A percentile compares a stretch with the other conserved stretches of the same genome.
Evolutionary conservation across 2,113 vertebrate genomes (phyloP).

Genomic region (Mugil cephalus): DNA sequence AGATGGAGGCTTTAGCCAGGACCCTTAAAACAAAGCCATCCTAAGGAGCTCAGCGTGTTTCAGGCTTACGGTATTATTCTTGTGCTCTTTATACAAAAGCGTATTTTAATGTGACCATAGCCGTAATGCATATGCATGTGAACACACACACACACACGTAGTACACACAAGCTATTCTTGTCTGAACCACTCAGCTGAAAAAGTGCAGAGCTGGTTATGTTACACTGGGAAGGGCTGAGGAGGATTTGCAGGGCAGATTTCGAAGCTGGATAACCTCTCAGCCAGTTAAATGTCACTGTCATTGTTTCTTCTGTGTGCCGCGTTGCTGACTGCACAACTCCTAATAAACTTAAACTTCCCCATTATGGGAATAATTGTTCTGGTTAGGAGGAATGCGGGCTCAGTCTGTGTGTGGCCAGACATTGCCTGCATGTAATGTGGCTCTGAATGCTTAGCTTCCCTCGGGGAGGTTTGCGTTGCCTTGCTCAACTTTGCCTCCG

Average conservation of each 20-base stretch:
- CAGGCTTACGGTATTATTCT: constrained; percentile 3
- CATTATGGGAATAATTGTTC: constrained; percentile 72
- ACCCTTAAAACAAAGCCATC: constrained; percentile 37
- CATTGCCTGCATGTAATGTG: constrained; percentile 44
- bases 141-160: constrained; percentile 25
- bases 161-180: constrained; percentile 65
- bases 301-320: constrained; percentile 49
- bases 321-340: constrained; percentile 55
- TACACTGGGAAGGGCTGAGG: constrained; percentile 47
- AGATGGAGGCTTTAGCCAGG: constrained; percentile 13
- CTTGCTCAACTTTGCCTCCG: constrained; percentile 32
- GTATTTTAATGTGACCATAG: constrained; percentile 29
- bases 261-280: constrained; percentile 54
- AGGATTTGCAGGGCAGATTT: constrained; percentile 60
- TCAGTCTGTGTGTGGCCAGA: constrained; percentile 75
- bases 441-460: constrained; percentile 59
- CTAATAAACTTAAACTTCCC: constrained; percentile 56
- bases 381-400: constrained; percentile 53
- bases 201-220: constrained; percentile 62
- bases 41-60: constrained; percentile 41
- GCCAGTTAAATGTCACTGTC: constrained; percentile 67
- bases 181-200: constrained; percentile 59
- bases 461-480: constrained; percentile 55
- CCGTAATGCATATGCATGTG: constrained; percentile 24
- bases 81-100: constrained; percentile 40